Percentiles rank a stretch among this genome's conserved stretches.
Conservation (phyloP, 1,140 invertebrate species). For the Gryon sp. region DNA sequence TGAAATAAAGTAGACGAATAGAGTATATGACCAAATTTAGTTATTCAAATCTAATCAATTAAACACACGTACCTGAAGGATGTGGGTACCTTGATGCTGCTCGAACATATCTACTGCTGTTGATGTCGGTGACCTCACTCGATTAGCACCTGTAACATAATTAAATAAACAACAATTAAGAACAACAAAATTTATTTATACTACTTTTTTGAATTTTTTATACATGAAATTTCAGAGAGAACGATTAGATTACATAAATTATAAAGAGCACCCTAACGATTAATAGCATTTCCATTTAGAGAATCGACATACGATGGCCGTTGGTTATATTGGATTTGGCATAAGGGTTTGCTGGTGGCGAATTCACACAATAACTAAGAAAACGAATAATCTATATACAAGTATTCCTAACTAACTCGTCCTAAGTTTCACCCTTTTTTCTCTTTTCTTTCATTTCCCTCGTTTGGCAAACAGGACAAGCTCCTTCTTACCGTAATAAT, state of each 20-base stretch:
- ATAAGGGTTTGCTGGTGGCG: constrained; percentile 1
- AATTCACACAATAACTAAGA: constrained; percentile 26
- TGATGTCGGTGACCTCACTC: constrained; percentile 83
- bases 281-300: constrained; percentile 8
- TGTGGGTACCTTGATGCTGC: constrained; percentile 97
- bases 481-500: constrained; percentile 67
- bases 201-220: too few relatives aligned
- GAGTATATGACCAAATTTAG: not conserved
- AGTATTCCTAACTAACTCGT: constrained; percentile 53
- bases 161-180: too few relatives aligned
- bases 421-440: constrained; percentile 49
- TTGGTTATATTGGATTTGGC: constrained; percentile 23
- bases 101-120: constrained; percentile 94
- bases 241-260: too few relatives aligned
- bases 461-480: constrained; percentile 67
- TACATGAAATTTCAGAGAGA: too few relatives aligned
- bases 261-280: too few relatives aligned
- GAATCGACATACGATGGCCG: constrained; percentile 32
- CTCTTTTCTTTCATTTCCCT: constrained; percentile 50
- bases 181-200: constrained; percentile 26
- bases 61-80: constrained; percentile 88
- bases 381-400: constrained; percentile 42
- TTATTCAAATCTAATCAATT: constrained; percentile 13
- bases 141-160: constrained; percentile 83
- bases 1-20: constrained; percentile 80